Percentiles rank a stretch among this genome's conserved stretches.
Evolutionary conservation across 1,140 invertebrate species (phyloP).

Genomic region (Panagrolaimus sp.): DNA sequence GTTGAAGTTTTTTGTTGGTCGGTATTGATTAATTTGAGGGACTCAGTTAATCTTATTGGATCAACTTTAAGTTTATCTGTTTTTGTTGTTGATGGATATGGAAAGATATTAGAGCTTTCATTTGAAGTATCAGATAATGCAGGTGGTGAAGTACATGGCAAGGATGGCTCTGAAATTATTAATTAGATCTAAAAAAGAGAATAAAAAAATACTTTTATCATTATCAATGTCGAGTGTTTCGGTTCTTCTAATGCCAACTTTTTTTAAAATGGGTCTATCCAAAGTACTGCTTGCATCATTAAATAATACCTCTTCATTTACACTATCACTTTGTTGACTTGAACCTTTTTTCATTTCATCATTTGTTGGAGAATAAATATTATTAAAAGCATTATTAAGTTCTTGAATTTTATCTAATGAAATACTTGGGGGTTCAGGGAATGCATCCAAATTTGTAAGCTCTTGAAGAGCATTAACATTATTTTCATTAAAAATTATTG

Average conservation of each 20-base stretch:
- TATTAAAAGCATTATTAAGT: neutral
- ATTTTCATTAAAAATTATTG: neutral
- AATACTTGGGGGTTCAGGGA: conserved; percentile 9
- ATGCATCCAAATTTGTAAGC: neutral
- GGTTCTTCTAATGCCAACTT: neutral
- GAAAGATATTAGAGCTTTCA: neutral
- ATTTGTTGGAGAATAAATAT: neutral
- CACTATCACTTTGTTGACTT: neutral
- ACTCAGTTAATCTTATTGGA: neutral
- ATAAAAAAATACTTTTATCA: neutral
- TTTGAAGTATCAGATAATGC: neutral
- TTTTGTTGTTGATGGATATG: too few relatives aligned
- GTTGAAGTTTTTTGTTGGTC: neutral
- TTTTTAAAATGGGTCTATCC: neutral
- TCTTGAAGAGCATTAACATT: neutral
- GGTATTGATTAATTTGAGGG: neutral
- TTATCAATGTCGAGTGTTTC: conserved; percentile 7
- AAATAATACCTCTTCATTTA: conserved; percentile 2
- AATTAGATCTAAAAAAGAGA: neutral
- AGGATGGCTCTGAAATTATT: neutral
- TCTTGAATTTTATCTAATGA: neutral
- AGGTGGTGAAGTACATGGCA: neutral
- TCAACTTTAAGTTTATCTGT: neutral
- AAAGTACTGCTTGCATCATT: neutral
- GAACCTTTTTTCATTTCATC: neutral